A percentile compares a stretch with the other conserved stretches of the same genome.
Evolutionary conservation across 2,888 invertebrate species (phyloP).

Genomic region (Tetrapedia diversipes): DNA sequence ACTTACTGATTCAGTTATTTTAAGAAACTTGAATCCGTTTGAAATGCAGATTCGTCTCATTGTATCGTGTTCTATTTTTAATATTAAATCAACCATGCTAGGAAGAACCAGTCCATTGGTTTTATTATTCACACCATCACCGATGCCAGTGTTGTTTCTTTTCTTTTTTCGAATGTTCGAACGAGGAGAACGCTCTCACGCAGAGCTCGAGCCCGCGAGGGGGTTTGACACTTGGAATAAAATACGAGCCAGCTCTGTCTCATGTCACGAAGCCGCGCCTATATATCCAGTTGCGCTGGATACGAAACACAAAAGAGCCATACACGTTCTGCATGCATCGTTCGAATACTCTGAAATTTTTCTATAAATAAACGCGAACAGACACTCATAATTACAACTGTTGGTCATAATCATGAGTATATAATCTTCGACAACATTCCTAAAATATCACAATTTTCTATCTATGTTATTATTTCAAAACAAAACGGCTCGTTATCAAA

Average conservation of each 20-base stretch:
- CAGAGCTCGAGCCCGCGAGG: conserved; percentile 66
- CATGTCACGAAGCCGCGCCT: conserved; percentile 72
- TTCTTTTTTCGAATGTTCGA: conserved; percentile 36
- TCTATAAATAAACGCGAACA: neutral
- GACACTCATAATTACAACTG: too few species aligned
- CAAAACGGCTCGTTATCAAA: conserved; percentile 1
- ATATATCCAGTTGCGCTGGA: conserved; percentile 56
- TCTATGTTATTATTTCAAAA: neutral
- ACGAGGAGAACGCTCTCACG: conserved; percentile 66
- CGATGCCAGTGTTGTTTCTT: conserved; percentile 35
- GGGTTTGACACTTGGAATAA: conserved; percentile 71
- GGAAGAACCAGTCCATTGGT: conserved; percentile 24
- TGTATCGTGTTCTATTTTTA: conserved; percentile 20
- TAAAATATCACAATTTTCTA: too few species aligned
- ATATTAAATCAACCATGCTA: neutral
- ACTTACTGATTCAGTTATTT: too few species aligned
- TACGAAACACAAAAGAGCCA: neutral
- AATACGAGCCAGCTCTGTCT: conserved; percentile 75
- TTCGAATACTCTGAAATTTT: neutral
- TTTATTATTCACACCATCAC: conserved; percentile 55
- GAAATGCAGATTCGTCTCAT: neutral
- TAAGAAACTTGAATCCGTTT: neutral
- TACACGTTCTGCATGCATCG: neutral
- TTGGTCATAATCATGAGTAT: too few species aligned
- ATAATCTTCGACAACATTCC: too few species aligned